Percentiles rank a stretch among this genome's conserved stretches.
Evolutionary conservation across 2,888 invertebrate species (phyloP).

Genomic region (Teinopalpus imperialis): DNA sequence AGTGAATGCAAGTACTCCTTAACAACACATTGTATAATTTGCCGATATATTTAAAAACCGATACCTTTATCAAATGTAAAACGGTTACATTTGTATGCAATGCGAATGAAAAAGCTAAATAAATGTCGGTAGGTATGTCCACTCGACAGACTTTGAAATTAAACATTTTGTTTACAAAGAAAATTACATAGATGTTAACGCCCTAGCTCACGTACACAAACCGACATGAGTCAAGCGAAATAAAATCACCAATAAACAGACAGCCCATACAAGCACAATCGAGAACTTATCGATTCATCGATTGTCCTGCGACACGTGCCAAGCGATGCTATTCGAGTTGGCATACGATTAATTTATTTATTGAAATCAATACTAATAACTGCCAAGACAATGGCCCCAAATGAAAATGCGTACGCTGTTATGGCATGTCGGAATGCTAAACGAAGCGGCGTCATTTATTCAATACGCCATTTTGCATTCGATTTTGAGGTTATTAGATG

Average conservation of each 20-base stretch:
- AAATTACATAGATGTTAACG: conserved; percentile 70
- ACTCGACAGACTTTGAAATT: conserved; percentile 16
- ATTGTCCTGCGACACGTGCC: conserved; percentile 73
- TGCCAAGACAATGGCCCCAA: conserved; percentile 77
- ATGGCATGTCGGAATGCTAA: conserved; percentile 79
- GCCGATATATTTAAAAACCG: conserved; percentile 5
- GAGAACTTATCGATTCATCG: conserved; percentile 69
- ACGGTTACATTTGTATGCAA: conserved; percentile 17
- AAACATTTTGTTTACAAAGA: conserved; percentile 59
- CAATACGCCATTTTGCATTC: conserved; percentile 79
- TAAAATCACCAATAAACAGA: conserved; percentile 61
- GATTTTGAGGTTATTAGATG: conserved; percentile 81
- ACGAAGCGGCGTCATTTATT: conserved; percentile 76
- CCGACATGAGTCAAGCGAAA: conserved; percentile 71
- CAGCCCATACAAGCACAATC: conserved; percentile 57
- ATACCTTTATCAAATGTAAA: conserved; percentile 16
- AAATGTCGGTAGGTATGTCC: conserved; percentile 14
- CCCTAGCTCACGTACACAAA: conserved; percentile 62
- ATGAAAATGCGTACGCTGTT: conserved; percentile 77
- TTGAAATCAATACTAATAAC: conserved; percentile 82
- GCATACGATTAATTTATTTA: conserved; percentile 80
- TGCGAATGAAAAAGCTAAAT: conserved; percentile 7
- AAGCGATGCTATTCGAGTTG: conserved; percentile 71
- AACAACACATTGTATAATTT: conserved; percentile 7
- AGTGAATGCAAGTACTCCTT: not conserved